These are phyloP conservation scores for Onthophagus taurus DNA, from an alignment of 1,140 invertebrate genomes.

Conservation along the genomic window DNA sequence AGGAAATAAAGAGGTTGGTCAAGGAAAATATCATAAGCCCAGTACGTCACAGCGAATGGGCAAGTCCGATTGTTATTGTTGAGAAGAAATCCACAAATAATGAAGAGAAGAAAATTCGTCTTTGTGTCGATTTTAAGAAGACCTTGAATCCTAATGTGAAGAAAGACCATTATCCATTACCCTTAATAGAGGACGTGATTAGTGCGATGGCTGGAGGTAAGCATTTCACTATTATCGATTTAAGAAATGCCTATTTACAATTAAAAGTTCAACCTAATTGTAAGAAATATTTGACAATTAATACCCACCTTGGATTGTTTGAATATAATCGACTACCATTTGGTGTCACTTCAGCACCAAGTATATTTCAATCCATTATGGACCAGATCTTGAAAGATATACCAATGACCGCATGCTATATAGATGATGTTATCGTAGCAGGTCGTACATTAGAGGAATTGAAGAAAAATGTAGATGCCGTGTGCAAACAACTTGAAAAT, in stretches of 20 bases:
- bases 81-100: no score
- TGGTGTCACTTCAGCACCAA: conserved; percentile 1
- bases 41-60: no score
- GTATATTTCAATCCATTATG: conserved; percentile 9
- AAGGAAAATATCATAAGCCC: no score
- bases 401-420: no score
- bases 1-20: no score
- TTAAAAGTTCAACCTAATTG: background rate
- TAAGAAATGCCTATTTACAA: conserved; percentile 6
- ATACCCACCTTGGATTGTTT: conserved; percentile 12
- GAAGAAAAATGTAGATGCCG: background rate
- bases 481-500: background rate
- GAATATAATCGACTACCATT: conserved; percentile 5
- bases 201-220: background rate
- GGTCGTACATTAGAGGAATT: background rate
- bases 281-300: conserved; percentile 10
- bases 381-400: no score
- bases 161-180: conserved; percentile 10
- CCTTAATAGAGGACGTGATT: conserved; percentile 10
- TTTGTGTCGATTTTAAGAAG: no score
- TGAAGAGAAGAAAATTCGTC: no score
- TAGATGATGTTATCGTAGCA: background rate
- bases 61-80: no score
- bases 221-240: background rate
- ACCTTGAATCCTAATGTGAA: background rate